A percentile compares a stretch with the other conserved stretches of the same genome.
Evolutionary conservation across 92 coral and sea anemone genomes (phyloP).

Genomic region (Virgularia gustaviana): DNA sequence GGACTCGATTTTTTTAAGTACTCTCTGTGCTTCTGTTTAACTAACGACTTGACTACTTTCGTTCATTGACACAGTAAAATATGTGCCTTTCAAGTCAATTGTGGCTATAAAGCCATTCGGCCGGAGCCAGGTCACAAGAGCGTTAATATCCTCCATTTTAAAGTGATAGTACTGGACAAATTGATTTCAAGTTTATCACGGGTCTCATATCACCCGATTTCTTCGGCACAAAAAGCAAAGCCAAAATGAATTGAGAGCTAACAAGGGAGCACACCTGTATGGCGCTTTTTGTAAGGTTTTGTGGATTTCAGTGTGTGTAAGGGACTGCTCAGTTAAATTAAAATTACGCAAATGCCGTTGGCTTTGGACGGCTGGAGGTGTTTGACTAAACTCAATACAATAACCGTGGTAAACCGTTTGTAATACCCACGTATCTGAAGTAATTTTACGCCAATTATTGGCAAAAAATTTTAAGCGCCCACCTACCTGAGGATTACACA

Average conservation of each 20-base stretch:
- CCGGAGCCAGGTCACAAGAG: too few species aligned
- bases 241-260: background rate
- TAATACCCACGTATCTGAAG: background rate
- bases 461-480: conserved; percentile 13
- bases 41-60: too few species aligned
- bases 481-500: conserved; percentile 39
- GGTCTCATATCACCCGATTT: conserved; percentile 18
- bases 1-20: too few species aligned
- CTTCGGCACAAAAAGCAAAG: conserved; percentile 1
- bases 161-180: too few species aligned
- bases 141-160: conserved; percentile 17
- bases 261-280: background rate
- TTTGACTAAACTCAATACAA: background rate
- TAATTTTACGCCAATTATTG: background rate
- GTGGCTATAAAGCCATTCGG: too few species aligned
- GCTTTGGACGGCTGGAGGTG: background rate
- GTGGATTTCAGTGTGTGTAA: background rate
- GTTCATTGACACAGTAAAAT: too few species aligned
- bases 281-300: conserved; percentile 6
- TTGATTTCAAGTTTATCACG: conserved; percentile 1
- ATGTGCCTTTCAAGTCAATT: too few species aligned
- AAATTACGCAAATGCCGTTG: background rate
- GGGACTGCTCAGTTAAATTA: background rate
- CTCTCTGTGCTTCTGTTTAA: too few species aligned
- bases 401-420: conserved; percentile 10